Evolutionary conservation across 1,140 invertebrate species (phyloP).

Genomic region (Drosophila carrolli): DNA sequence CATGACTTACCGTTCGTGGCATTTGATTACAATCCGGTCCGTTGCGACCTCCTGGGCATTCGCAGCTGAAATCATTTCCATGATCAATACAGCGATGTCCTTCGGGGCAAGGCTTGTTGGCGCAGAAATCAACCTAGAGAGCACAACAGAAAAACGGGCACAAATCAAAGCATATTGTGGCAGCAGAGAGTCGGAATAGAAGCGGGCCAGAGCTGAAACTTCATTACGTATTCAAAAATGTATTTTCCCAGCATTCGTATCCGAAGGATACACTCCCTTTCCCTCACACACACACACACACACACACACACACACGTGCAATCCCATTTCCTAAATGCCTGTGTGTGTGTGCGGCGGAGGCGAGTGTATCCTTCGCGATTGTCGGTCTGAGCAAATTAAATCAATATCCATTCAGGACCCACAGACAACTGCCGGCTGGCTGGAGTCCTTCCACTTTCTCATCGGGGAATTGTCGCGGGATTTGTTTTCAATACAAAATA

Average conservation of each 20-base stretch:
- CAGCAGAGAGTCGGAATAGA: slow-evolving; percentile 21
- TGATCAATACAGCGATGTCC: slow-evolving; percentile 88
- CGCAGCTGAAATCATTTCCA: slow-evolving; percentile 90
- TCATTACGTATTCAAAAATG: slow-evolving; percentile 79
- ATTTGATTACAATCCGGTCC: slow-evolving; percentile 88
- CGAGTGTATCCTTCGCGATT: slow-evolving; percentile 3
- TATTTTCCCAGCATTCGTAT: slow-evolving; percentile 48
- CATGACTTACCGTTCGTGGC: slow-evolving; percentile 85
- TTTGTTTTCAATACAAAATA: slow-evolving; percentile 50
- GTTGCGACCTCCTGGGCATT: slow-evolving; percentile 89
- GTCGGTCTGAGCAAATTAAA: slow-evolving; percentile 59
- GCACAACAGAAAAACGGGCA: slow-evolving; percentile 27
- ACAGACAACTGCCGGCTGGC: slow-evolving; percentile 32
- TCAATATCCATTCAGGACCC: slow-evolving; percentile 54
- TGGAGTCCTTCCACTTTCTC: slow-evolving; percentile 27
- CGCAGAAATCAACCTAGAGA: slow-evolving; percentile 89
- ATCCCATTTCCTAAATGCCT: slow-evolving; percentile 28
- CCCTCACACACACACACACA: slow-evolving; percentile 15
- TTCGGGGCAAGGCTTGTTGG: slow-evolving; percentile 89
- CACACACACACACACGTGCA: slow-evolving; percentile 19
- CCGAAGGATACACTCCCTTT: slow-evolving; percentile 26
- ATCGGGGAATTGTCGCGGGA: slow-evolving; percentile 49
- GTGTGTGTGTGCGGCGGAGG: background rate
- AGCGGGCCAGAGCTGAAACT: slow-evolving; percentile 22
- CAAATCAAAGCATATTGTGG: slow-evolving; percentile 68